Evolutionary conservation across 2,888 invertebrate species (phyloP).

Genomic region (Drosophila leonis): DNA sequence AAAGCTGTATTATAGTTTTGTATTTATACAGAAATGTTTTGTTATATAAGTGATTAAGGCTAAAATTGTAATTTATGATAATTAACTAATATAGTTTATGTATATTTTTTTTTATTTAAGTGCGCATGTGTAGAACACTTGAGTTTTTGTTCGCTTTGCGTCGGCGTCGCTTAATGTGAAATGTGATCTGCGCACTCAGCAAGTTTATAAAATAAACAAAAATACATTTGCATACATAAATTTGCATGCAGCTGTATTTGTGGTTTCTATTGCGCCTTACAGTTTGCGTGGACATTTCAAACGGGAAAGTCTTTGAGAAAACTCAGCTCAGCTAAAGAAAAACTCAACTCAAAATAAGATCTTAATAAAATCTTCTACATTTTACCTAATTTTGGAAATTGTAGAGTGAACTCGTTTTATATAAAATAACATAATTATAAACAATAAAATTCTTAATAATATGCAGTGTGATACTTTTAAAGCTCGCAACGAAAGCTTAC

Average conservation of each 20-base stretch:
- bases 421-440: too few relatives aligned
- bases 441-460: background rate
- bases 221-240: too few relatives aligned
- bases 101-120: background rate
- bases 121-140: constrained; percentile 5
- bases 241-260: background rate
- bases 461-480: background rate
- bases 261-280: background rate
- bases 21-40: background rate
- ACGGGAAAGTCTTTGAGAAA: background rate
- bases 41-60: background rate
- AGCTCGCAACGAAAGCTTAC: background rate
- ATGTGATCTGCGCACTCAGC: constrained; percentile 7
- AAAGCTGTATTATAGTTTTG: background rate
- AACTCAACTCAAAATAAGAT: background rate
- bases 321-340: background rate
- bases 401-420: background rate
- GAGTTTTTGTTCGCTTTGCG: background rate
- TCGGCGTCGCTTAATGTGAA: background rate
- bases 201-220: constrained; percentile 3
- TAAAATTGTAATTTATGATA: background rate
- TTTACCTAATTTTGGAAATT: background rate
- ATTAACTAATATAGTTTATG: background rate
- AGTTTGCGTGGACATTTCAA: background rate
- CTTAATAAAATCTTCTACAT: background rate